phyloP scores from a whole-genome alignment of 1,140 invertebrate genomes.

The Heterodera carotae region DNA sequence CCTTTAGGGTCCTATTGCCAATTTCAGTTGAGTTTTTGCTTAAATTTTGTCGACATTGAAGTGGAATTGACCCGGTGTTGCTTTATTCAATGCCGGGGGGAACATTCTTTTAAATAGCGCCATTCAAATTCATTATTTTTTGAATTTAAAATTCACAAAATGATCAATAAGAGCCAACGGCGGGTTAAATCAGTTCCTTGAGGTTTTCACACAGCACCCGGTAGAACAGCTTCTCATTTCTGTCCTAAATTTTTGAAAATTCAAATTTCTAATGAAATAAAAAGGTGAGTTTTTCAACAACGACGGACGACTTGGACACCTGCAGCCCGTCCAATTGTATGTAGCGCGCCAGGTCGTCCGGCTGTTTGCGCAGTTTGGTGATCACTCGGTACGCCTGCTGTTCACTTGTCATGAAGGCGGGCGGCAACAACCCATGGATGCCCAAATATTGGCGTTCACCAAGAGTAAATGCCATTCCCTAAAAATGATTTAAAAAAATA shows the following conservation, averaged over 20 bases:
- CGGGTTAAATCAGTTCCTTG: conserved; percentile 77
- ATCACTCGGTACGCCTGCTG: conserved; percentile 80
- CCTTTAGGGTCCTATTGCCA: too few species aligned
- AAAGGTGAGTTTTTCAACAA: too few species aligned
- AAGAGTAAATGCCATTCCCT: conserved; percentile 87
- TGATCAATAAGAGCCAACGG: too few species aligned
- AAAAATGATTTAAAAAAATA: conserved; percentile 51
- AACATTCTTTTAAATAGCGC: neutral
- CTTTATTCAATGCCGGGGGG: too few species aligned
- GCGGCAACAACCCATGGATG: conserved; percentile 89
- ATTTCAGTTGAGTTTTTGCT: too few species aligned
- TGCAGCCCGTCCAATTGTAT: conserved; percentile 52
- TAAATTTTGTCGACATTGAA: too few species aligned
- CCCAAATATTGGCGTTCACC: conserved; percentile 86
- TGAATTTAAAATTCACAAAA: conserved; percentile 68
- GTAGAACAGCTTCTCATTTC: conserved; percentile 94
- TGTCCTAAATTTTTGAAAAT: too few species aligned
- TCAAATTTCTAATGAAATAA: too few species aligned
- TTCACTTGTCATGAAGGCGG: conserved; percentile 86
- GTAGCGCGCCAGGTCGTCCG: conserved; percentile 71
- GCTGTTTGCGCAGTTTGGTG: conserved; percentile 81
- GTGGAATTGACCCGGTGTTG: too few species aligned
- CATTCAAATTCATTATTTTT: conserved; percentile 6
- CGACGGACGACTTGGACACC: too few species aligned
- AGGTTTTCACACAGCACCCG: conserved; percentile 87